phyloP scores from a whole-genome alignment of 2,888 invertebrate species.

The Pterobdella sp. region DNA sequence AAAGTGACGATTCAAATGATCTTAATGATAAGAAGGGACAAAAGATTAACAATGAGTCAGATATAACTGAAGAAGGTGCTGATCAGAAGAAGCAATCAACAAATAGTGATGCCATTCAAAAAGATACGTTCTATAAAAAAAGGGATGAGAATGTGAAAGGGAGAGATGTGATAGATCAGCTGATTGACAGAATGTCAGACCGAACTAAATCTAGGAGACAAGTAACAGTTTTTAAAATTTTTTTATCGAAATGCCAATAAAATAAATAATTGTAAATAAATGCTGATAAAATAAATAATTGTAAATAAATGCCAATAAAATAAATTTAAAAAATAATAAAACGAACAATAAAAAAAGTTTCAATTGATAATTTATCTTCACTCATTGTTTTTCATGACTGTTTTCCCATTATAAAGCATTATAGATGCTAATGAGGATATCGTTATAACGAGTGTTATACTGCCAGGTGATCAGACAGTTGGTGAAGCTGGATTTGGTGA shows the following conservation, averaged over 20 bases:
- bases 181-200: neutral
- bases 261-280: too few species aligned
- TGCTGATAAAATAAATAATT: too few species aligned
- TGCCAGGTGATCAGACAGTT: constrained; percentile 23
- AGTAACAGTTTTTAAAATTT: too few species aligned
- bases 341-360: too few species aligned
- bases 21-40: neutral
- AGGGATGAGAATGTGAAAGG: neutral
- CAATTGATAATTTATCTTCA: too few species aligned
- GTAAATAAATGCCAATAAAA: too few species aligned
- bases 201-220: neutral
- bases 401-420: too few species aligned
- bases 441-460: constrained; percentile 1
- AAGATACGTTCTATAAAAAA: neutral
- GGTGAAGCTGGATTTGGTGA: constrained; percentile 13
- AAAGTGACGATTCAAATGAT: neutral
- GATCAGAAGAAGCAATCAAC: neutral
- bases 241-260: too few species aligned
- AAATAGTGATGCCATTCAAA: neutral
- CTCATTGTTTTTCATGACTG: too few species aligned
- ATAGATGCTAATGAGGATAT: constrained; percentile 32
- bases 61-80: neutral
- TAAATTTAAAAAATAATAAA: too few species aligned
- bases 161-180: neutral
- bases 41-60: neutral